These are phyloP conservation scores for Sceloporus tristichus DNA, from an alignment of 2,113 vertebrate genomes.

Conservation along the genomic window DNA sequence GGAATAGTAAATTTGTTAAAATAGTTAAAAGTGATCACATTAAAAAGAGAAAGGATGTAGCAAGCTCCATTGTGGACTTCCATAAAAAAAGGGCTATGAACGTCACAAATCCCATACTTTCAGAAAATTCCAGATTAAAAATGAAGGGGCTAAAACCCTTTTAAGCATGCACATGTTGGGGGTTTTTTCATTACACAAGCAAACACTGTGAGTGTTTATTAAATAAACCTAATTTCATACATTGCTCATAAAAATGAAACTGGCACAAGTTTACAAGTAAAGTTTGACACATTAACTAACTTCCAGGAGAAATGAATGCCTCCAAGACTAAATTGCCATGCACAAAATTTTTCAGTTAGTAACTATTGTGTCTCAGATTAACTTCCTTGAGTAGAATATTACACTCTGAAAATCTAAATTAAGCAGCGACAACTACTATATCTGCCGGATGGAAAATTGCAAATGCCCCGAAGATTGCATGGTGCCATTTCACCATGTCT, in stretches of 20 bases:
- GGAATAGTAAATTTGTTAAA: conserved; percentile 20
- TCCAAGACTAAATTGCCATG: not conserved
- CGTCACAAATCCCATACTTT: not conserved
- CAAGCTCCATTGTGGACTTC: not conserved
- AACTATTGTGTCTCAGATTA: not conserved
- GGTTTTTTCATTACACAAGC: not conserved
- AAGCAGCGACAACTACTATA: not conserved
- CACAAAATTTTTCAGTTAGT: not conserved
- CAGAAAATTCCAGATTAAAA: conserved; percentile 36
- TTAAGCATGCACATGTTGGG: not conserved
- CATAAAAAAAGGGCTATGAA: not conserved
- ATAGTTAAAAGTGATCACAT: conserved; percentile 13
- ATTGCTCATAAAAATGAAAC: not conserved
- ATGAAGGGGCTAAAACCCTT: conserved; percentile 2
- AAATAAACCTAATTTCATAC: conserved; percentile 8
- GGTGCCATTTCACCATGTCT: no score
- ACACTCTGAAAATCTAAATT: not conserved
- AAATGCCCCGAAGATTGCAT: not conserved
- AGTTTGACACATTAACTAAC: not conserved
- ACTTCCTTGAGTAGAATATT: not conserved
- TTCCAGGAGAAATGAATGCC: not conserved
- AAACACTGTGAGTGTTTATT: not conserved
- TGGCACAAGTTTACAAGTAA: not conserved
- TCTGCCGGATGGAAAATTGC: not conserved
- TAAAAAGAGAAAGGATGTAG: not conserved